Base-by-base conservation (phyloP, 2,113 vertebrate species). In the Grammomys surdaster region DNA sequence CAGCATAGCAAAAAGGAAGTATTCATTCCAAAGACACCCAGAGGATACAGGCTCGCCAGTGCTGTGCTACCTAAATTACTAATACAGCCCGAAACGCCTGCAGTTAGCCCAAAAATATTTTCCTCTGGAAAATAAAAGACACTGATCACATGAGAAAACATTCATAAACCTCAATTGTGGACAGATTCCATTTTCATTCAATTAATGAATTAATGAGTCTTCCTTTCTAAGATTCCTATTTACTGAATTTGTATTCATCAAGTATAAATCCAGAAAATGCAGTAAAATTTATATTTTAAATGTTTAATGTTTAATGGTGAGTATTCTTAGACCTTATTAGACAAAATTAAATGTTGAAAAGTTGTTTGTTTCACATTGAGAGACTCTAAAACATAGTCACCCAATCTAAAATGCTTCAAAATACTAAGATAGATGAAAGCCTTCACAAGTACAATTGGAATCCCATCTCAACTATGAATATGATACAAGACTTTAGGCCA, bases 41-140 rank as follows among this genome's bases (percentile, higher is more conserved):
- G 89, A 96, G 65, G 96, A 95, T n/a, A 78, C 88, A 81, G 73
- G 76, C 72, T 95, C 11, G 0, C 60, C 63, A 80, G 89, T 20
- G 4, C 56, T 95, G 76, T 73, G 58, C 69, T 82, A 60, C 40
- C 92, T 80, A 92, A 86, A 93, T 92, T 87, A 91, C 67, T 84
- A 91, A 96, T 90, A 93, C 56, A 96, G 73, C 63, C 82, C 56
- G 40, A 92, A 78, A 96, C 7, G 26, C 60, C 92, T 89, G 70
- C 19, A 40, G 56, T 89, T 90, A 89, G 81, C 73, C 89, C 89
- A 78, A 12, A 72, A 90, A 86, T 78, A 95, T 90, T 97, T 95
- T 95, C 77, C 94, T 97, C 88, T 46, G 46, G 82, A 91, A 96
- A 97, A 95, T 67, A 43, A 80, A 96, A 95, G 86, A 75, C 73